Evolutionary conservation across 2,888 invertebrate genomes (phyloP).

Genomic region (Tricholauxania praeusta): DNA sequence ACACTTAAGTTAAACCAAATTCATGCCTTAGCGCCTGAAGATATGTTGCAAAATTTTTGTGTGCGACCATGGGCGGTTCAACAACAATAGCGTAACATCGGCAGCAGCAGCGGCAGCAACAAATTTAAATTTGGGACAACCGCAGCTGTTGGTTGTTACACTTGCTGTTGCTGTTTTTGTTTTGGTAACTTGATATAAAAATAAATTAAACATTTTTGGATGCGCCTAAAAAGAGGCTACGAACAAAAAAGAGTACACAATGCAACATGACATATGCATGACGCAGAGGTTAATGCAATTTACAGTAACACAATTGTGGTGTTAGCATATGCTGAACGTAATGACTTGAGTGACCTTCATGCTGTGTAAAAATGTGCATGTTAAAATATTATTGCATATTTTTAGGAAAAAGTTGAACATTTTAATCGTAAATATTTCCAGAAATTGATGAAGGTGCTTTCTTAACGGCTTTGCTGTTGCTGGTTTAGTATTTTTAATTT

Average conservation of each 20-base stretch:
- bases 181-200: neutral
- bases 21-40: neutral
- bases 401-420: too few relatives aligned
- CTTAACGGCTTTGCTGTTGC: too few relatives aligned
- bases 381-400: too few relatives aligned
- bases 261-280: neutral
- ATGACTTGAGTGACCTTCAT: neutral
- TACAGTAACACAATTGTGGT: neutral
- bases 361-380: neutral
- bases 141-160: neutral
- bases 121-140: neutral
- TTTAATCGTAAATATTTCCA: too few relatives aligned
- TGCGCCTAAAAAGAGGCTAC: neutral
- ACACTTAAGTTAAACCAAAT: neutral
- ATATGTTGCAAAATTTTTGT: neutral
- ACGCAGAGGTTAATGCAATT: constrained; percentile 10
- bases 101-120: too few relatives aligned
- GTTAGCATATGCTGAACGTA: neutral
- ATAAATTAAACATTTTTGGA: neutral
- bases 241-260: too few relatives aligned
- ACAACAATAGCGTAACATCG: too few relatives aligned
- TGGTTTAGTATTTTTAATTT: too few relatives aligned
- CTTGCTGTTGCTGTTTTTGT: neutral
- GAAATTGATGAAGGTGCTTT: too few relatives aligned
- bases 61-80: neutral